A percentile compares a stretch with the other conserved stretches of the same genome.
These are phyloP conservation scores for Acanthosepion lycidas DNA, from an alignment of 2,888 invertebrate genomes.

Conservation along the genomic window DNA sequence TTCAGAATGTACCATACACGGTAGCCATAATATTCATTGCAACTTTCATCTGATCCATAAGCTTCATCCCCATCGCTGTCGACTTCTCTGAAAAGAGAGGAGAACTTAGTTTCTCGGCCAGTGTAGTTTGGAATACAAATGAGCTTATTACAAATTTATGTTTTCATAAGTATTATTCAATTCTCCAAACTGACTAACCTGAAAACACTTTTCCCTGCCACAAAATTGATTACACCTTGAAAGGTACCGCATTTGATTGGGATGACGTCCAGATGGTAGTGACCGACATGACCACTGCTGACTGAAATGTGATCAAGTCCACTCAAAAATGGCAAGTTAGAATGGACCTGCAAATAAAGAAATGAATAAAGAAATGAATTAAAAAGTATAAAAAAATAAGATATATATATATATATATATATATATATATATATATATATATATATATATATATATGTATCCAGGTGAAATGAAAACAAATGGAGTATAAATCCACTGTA, in stretches of 20 bases:
- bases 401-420: too few relatives aligned
- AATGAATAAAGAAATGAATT: not conserved
- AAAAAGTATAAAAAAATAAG: too few relatives aligned
- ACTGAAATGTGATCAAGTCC: slow-evolving; percentile 69
- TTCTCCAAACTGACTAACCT: slow-evolving; percentile 67
- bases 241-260: slow-evolving; percentile 70
- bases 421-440: too few relatives aligned
- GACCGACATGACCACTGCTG: slow-evolving; percentile 68
- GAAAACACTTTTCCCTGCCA: slow-evolving; percentile 67
- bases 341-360: slow-evolving; percentile 66
- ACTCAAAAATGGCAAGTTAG: slow-evolving; percentile 71
- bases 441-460: too few relatives aligned
- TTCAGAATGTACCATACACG: slow-evolving; percentile 74
- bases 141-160: not conserved
- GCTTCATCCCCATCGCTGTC: slow-evolving; percentile 75
- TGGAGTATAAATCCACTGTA: too few relatives aligned
- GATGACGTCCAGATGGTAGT: slow-evolving; percentile 67
- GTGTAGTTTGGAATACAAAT: not conserved
- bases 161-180: not conserved
- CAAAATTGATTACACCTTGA: slow-evolving; percentile 72
- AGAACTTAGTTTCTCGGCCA: not conserved
- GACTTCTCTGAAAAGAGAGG: slow-evolving; percentile 65
- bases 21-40: slow-evolving; percentile 67
- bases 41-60: slow-evolving; percentile 62
- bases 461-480: too few relatives aligned